phyloP scores from a whole-genome alignment of 2,888 invertebrate genomes.

The Cenopis cana region DNA sequence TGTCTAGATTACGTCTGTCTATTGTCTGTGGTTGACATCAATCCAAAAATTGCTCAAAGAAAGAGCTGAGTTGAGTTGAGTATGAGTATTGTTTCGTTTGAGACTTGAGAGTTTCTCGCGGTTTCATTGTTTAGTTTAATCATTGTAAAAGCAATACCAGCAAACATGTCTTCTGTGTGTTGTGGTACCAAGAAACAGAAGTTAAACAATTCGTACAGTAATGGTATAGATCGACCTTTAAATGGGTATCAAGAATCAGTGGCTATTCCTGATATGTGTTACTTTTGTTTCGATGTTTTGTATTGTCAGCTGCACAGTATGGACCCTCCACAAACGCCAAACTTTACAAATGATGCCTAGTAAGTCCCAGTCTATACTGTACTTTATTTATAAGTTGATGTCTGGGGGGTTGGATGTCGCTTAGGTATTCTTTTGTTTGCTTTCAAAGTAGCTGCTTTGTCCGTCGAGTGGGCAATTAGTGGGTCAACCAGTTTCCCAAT shows the following conservation, averaged over 20 bases:
- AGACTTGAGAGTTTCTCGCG: conserved; percentile 56
- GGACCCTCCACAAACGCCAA: conserved; percentile 95
- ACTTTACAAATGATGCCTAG: conserved; percentile 98
- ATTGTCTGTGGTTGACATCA: conserved; percentile 35
- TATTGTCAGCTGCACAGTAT: conserved; percentile 97
- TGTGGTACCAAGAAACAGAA: conserved; percentile 97
- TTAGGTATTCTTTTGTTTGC: conserved; percentile 35
- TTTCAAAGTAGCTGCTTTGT: conserved; percentile 32
- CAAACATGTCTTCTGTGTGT: conserved; percentile 94
- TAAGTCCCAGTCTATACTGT: conserved; percentile 84
- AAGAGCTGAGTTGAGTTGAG: too few relatives aligned
- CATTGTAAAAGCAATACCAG: conserved; percentile 57
- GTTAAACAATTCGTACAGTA: conserved; percentile 88
- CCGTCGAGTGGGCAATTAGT: conserved; percentile 31
- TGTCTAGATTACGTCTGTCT: conserved; percentile 28
- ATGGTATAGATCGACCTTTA: conserved; percentile 85
- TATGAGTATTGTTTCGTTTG: conserved; percentile 68
- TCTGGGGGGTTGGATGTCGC: conserved; percentile 13
- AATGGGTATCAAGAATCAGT: conserved; percentile 86
- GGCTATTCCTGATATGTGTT: conserved; percentile 98
- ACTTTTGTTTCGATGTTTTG: conserved; percentile 99
- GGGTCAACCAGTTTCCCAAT: conserved; percentile 16
- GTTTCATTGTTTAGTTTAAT: conserved; percentile 62
- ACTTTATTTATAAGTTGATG: conserved; percentile 26
- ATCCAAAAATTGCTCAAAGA: conserved; percentile 30